Evolutionary conservation across 2,888 invertebrate species (phyloP), one percentile per base, ranked within the genome.

Genomic region (Vanessa cardui): DNA sequence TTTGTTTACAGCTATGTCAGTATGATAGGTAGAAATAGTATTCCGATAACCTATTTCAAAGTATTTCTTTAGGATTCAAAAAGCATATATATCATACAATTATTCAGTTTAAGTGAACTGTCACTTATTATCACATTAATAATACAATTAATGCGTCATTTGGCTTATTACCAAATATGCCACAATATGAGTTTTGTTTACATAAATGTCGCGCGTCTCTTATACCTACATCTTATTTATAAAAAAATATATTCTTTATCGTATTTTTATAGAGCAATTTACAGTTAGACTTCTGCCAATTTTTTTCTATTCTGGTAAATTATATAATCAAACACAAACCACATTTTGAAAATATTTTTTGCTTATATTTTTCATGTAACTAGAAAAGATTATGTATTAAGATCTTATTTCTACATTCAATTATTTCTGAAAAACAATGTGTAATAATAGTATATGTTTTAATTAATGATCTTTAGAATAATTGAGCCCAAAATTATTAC

Each of bases 161-260:
- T 71, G 66, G 71, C 71, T 54, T 45, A 64, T 64, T 16, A 66
- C 61, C 71, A 69, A 66, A 71, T 61, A 64, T 68, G 71, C 68
- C 68, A 71, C 66, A 18, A 64, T 66, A 66, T 47, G 63, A 49
- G 65, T 61, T 64, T 68, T 71, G 66, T 71, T 69, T 66, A 69
- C 64, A 64, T 59, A 58, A 39, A 52, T 60, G 33, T 12, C 52
- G 16, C 5, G 31, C 31, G 12, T 9, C n/a, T 16, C 12, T 47
- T 46, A n/a, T 26, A 26, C 26, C 2, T n/a, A 60, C 12, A 15
- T 52, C 12, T 54, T 31, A 54, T 26, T 31, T 54, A n/a, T 50
- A 50, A 21, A 21, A 21, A 31, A 54, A 26, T 8, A 54, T 9
- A 61, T 31, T 18, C 18, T 49, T 26, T 26, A 26, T 26, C 6